These are phyloP conservation scores for Eurosta solidaginis DNA, from an alignment of 1,140 invertebrate species.

Conservation along the genomic window DNA sequence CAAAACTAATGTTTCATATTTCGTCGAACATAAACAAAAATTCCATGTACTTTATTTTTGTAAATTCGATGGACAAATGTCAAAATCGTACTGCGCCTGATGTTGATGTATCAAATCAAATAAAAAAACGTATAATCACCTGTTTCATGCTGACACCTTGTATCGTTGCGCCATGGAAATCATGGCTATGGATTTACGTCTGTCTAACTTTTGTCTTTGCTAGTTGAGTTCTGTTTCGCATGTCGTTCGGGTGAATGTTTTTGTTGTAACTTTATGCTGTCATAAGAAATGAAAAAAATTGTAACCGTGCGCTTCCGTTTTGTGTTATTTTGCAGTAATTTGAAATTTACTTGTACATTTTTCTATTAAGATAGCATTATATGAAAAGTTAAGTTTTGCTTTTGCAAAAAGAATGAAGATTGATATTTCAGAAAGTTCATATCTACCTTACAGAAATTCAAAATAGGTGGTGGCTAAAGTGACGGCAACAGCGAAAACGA, in stretches of 20 bases:
- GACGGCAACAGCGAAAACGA: constrained; percentile 13
- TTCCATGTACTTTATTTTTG: too few species aligned
- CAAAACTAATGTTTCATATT: too few species aligned
- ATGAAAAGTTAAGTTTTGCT: background rate
- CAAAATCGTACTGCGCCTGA: too few species aligned
- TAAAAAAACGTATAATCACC: too few species aligned
- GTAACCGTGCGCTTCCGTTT: background rate
- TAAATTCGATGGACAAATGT: too few species aligned
- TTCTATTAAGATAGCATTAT: background rate
- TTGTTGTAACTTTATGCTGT: constrained; percentile 23
- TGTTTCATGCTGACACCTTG: too few species aligned
- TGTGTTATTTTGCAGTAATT: background rate
- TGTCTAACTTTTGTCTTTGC: too few species aligned
- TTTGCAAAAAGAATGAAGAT: background rate
- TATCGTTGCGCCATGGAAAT: too few species aligned
- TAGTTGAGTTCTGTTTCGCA: constrained; percentile 24
- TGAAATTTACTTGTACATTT: background rate
- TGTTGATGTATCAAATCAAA: too few species aligned
- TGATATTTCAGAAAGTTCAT: background rate
- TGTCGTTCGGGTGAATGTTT: constrained; percentile 14
- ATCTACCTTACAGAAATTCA: constrained; percentile 2
- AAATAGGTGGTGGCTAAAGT: background rate
- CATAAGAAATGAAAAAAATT: background rate
- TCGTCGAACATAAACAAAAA: too few species aligned
- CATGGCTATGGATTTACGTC: too few species aligned